Evolutionary conservation across 2,113 vertebrate species (phyloP).

Genomic region (Nannospalax galili): DNA sequence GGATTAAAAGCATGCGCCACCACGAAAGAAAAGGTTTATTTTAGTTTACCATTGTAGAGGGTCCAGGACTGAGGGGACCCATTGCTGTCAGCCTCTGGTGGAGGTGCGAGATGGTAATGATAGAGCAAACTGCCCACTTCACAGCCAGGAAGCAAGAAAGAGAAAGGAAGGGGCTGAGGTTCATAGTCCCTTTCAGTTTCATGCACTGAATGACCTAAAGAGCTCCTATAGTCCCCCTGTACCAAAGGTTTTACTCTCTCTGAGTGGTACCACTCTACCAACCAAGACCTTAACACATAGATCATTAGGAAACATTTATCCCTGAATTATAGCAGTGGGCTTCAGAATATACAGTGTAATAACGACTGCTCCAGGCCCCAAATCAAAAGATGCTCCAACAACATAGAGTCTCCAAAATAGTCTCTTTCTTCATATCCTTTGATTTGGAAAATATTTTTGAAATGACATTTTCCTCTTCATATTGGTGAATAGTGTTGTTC

Average conservation of each 20-base stretch:
- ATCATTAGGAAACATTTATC: not conserved
- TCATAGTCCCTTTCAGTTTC: not conserved
- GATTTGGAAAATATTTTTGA: not conserved
- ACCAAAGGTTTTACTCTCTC: not conserved
- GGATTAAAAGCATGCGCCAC: no score
- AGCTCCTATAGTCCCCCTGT: not conserved
- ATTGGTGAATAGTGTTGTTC: not conserved
- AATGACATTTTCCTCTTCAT: not conserved
- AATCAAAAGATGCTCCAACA: not conserved
- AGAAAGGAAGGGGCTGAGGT: not conserved
- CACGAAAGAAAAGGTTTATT: not conserved
- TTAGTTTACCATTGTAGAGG: not conserved
- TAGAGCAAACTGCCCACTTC: not conserved
- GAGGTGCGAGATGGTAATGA: not conserved
- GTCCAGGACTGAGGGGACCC: not conserved
- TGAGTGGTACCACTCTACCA: not conserved
- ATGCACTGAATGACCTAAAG: not conserved
- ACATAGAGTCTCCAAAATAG: not conserved
- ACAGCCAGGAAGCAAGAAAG: not conserved
- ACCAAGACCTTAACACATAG: not conserved
- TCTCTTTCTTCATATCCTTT: not conserved
- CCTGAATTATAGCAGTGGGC: not conserved
- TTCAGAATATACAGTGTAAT: not conserved
- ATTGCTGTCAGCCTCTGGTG: not conserved
- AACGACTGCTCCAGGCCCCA: not conserved